Percentiles rank a stretch among this genome's conserved stretches.
phyloP scores from a whole-genome alignment of 2,888 invertebrate genomes.

The Leistus spinibarbis region DNA sequence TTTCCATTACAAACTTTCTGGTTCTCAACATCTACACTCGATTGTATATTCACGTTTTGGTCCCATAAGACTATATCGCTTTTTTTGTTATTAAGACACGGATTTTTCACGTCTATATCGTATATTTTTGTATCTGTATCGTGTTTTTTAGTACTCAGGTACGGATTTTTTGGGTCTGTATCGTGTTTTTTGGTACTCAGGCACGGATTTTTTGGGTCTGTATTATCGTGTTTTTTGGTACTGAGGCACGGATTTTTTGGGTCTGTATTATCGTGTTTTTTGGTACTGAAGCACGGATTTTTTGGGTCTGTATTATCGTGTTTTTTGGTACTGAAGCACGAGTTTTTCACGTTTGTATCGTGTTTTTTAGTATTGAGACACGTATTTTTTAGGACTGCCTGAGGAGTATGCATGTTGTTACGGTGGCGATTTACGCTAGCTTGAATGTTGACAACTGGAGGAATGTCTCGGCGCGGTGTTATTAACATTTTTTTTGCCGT shows the following conservation, averaged over 20 bases:
- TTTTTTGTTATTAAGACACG: too few species aligned
- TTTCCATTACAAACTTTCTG: too few species aligned
- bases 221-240: too few species aligned
- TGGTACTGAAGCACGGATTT: not conserved
- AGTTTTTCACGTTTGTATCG: constrained; percentile 1
- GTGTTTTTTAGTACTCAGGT: too few species aligned
- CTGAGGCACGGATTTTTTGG: not conserved
- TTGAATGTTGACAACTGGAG: constrained; percentile 9
- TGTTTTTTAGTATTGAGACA: not conserved
- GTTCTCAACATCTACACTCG: too few species aligned
- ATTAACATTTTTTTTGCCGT: not conserved
- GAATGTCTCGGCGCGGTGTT: not conserved
- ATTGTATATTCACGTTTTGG: too few species aligned
- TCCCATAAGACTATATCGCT: too few species aligned
- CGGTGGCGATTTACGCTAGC: not conserved
- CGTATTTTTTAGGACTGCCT: not conserved
- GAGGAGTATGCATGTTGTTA: not conserved
- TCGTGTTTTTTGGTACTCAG: too few species aligned
- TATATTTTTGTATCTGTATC: too few species aligned
- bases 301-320: not conserved
- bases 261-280: constrained; percentile 14
- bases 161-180: too few species aligned
- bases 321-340: constrained; percentile 18
- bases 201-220: too few species aligned
- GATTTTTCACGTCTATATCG: too few species aligned